These are phyloP conservation scores for Crotalus horridus DNA, from an alignment of 2,113 vertebrate species.

Conservation along the genomic window DNA sequence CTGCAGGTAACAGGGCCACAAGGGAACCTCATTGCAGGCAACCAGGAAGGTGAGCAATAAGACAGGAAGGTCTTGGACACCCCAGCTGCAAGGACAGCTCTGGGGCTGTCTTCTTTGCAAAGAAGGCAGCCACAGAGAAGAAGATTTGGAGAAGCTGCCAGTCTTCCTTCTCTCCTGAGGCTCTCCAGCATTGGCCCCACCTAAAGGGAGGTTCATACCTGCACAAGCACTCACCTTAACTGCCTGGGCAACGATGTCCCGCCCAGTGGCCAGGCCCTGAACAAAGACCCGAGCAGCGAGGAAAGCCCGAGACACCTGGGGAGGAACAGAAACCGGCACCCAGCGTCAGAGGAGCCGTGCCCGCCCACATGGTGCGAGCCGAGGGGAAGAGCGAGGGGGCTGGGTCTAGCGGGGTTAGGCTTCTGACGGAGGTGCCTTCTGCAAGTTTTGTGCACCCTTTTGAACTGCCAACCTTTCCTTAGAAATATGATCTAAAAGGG, in stretches of 20 bases:
- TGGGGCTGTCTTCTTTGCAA: neutral
- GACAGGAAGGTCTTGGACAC: neutral
- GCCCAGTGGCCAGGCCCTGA: conserved; percentile 78
- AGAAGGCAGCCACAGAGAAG: neutral
- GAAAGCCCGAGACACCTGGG: conserved; percentile 78
- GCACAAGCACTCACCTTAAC: conserved; percentile 74
- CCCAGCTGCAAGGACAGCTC: neutral
- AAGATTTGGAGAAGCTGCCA: neutral
- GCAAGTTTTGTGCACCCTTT: neutral
- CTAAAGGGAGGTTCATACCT: neutral
- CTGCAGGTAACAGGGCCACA: neutral
- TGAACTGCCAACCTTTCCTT: neutral
- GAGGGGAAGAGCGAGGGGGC: neutral
- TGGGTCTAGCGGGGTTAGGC: neutral
- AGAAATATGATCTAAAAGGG: neutral
- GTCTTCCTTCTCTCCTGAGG: neutral
- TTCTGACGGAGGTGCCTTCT: neutral
- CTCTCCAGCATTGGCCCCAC: neutral
- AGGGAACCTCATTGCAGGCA: neutral
- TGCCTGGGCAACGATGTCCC: conserved; percentile 79
- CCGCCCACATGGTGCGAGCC: too few species aligned
- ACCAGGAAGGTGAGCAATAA: neutral
- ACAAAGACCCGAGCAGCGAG: conserved; percentile 80
- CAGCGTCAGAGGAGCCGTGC: neutral
- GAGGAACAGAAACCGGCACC: neutral